Base-by-base conservation (phyloP, 2,888 invertebrate species). In the Meteorus colon region DNA sequence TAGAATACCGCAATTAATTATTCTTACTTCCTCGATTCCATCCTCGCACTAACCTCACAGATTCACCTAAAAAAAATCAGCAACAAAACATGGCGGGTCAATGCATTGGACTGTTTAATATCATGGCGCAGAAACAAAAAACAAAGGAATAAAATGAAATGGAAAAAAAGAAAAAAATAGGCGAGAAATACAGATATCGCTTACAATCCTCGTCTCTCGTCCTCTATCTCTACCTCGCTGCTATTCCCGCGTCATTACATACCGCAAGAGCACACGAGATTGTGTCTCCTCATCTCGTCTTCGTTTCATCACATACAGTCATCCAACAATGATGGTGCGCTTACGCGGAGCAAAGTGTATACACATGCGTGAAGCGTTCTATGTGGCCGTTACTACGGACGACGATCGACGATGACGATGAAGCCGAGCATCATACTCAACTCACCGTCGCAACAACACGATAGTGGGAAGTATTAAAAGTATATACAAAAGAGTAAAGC, bases 331-430 rank as follows among this genome's bases (percentile, higher is more conserved):
- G 10, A 55, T 19, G 19, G 75, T 79, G 77, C 82, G 82, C 83
- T 84, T 81, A 41, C 67, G 85, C 75, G 73, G 86, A 86, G 85
- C 75, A 45, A 76, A 86, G 81, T 83, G 80, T 86, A 86, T 80
- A 79, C 79, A 77, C 41, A 41, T 65, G 71, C 55, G 72, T 77
- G 67, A 76, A 77, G 69, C n/a, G 14, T 77, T 79, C 65, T 73
- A 77, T 87, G 86, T 84, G 87, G 86, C 87, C 87, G 88, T 88
- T 88, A 86, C 82, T 81, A 82, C 81, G 81, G 59, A 37, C 70
- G 65, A 24, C 51, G 62, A 59, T 29, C 59, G 27, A 45, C 27
- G 68, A 59, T 29, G 59, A 6, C 62, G 65, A 73, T 34, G 16
- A 41, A 3, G 29, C 27, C 24, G 14, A 45, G 29, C 27, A 19